Percentiles rank a stretch among this genome's conserved stretches.
Evolutionary conservation across 30 jellyfish, hydroid and myxozoan genomes (phyloP).

Genomic region (Euphysa ruthae): DNA sequence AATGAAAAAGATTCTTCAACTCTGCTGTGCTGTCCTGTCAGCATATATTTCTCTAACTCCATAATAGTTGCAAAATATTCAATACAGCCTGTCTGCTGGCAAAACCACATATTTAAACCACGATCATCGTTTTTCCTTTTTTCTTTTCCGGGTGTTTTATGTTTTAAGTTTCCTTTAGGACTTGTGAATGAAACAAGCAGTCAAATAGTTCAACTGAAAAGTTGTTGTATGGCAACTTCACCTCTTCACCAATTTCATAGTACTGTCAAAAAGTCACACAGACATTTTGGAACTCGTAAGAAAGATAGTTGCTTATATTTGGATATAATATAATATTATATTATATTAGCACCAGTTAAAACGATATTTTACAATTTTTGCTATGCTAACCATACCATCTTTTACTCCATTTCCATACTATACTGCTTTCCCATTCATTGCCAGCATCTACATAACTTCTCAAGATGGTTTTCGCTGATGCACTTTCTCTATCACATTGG

Average conservation of each 20-base stretch:
- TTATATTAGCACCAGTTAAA: not conserved
- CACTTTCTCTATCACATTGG: not conserved
- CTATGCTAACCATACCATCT: not conserved
- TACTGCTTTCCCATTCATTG: not conserved
- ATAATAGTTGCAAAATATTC: not conserved
- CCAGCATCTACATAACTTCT: not conserved
- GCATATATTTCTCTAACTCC: too few species aligned
- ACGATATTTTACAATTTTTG: not conserved
- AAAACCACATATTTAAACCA: not conserved
- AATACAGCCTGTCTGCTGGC: not conserved
- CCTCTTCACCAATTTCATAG: not conserved
- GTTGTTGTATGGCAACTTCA: not conserved
- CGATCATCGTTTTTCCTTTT: not conserved
- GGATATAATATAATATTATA: too few species aligned
- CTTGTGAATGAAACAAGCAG: not conserved
- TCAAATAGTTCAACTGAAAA: not conserved
- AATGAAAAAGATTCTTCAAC: not conserved
- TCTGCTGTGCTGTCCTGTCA: not conserved
- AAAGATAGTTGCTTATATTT: not conserved
- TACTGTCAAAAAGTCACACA: not conserved
- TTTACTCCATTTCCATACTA: not conserved
- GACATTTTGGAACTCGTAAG: not conserved
- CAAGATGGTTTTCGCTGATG: not conserved
- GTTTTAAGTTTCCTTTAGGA: not conserved
- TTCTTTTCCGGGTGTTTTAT: not conserved